Conservation (phyloP, 2,888 invertebrate genomes). For the Quadriops clusia region DNA sequence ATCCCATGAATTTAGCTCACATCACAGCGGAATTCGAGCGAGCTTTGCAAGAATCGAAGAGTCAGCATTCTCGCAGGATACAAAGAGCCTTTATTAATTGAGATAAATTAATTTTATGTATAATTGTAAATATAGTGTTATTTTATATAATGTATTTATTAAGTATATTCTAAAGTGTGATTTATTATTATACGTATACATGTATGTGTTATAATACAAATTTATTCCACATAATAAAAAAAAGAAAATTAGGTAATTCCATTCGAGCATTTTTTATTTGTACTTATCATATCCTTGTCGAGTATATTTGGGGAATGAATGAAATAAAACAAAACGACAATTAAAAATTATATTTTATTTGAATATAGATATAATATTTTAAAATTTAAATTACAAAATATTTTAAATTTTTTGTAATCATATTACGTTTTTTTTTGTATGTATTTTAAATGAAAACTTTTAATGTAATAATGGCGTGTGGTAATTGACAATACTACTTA, state of each 20-base stretch:
- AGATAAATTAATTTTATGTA: too few relatives aligned
- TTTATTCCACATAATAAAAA: too few relatives aligned
- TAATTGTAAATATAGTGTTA: too few relatives aligned
- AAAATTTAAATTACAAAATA: constrained; percentile 63
- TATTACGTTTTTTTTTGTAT: constrained; percentile 47
- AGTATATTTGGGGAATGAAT: too few relatives aligned
- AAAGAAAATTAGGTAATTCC: too few relatives aligned
- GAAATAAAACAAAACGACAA: constrained; percentile 12
- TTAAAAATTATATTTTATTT: constrained; percentile 32
- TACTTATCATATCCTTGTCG: too few relatives aligned
- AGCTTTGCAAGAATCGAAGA: constrained; percentile 49
- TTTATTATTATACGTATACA: too few relatives aligned
- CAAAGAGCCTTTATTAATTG: constrained; percentile 27
- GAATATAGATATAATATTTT: constrained; percentile 50
- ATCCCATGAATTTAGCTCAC: constrained; percentile 49
- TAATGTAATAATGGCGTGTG: constrained; percentile 36
- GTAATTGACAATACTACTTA: constrained; percentile 39
- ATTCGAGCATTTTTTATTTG: too few relatives aligned
- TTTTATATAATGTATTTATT: too few relatives aligned
- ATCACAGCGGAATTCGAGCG: constrained; percentile 50
- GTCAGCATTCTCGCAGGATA: constrained; percentile 35
- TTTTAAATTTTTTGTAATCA: constrained; percentile 56
- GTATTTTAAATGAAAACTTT: too few relatives aligned
- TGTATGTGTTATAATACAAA: too few relatives aligned
- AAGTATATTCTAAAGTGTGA: too few relatives aligned